phyloP scores from a whole-genome alignment of 2,888 invertebrate genomes.

The Bugula neritina region DNA sequence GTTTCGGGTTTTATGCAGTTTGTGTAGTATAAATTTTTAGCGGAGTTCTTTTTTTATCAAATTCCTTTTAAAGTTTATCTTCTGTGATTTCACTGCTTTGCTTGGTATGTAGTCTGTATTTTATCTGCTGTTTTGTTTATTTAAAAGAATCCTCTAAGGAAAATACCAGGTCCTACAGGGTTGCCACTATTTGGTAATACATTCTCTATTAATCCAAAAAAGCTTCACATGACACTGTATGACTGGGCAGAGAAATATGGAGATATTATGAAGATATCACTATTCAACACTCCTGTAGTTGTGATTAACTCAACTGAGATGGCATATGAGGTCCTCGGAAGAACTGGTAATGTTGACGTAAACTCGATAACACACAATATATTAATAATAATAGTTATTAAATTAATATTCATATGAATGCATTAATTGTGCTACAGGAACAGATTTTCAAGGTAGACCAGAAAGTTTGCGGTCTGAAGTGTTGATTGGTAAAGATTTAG shows the following conservation, averaged over 20 bases:
- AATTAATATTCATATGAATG: neutral
- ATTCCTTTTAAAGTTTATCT: too few species aligned
- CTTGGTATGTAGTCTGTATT: too few species aligned
- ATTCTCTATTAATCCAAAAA: neutral
- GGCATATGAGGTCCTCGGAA: neutral
- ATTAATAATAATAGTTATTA: neutral
- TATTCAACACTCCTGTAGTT: slow-evolving; percentile 14
- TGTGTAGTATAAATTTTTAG: too few species aligned
- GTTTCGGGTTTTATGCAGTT: too few species aligned
- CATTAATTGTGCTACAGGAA: neutral
- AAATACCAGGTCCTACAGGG: slow-evolving; percentile 7
- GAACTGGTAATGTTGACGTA: slow-evolving; percentile 1
- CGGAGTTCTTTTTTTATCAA: too few species aligned
- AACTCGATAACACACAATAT: neutral
- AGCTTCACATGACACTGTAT: neutral
- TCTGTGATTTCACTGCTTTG: too few species aligned
- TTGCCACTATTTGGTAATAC: neutral
- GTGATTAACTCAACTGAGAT: neutral
- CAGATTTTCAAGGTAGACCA: neutral
- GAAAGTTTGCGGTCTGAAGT: neutral
- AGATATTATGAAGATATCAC: neutral
- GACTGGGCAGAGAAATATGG: slow-evolving; percentile 14
- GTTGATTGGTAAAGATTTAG: neutral
- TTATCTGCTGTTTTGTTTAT: too few species aligned
- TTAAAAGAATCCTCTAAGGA: slow-evolving; percentile 16